Conservation (phyloP, 2,797 vertebrate species). For the Hybognathus amarus region DNA sequence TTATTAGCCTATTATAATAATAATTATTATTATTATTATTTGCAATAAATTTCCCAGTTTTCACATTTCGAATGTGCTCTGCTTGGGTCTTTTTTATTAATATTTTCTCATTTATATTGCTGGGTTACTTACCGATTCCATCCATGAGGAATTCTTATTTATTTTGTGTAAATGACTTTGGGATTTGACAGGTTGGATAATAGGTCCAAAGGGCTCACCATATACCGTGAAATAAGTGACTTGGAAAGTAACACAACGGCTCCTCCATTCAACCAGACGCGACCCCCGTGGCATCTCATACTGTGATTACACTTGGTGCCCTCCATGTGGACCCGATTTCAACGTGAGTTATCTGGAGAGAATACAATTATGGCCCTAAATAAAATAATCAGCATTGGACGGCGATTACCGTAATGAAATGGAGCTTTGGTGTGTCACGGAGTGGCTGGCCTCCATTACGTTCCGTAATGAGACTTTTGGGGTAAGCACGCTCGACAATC, state of each 20-base stretch:
- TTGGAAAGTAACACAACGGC: conserved; percentile 68
- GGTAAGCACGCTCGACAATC: conserved; percentile 64
- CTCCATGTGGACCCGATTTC: conserved; percentile 98
- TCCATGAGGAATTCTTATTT: conserved; percentile 35
- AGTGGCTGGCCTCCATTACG: conserved; percentile 97
- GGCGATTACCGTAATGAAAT: conserved; percentile 99
- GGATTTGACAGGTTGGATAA: conserved; percentile 38
- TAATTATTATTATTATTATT: conserved; percentile 25
- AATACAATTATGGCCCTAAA: conserved; percentile 99
- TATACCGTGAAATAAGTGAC: conserved; percentile 42
- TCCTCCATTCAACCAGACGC: conserved; percentile 76
- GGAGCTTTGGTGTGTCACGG: conserved; percentile 96
- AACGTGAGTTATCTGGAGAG: conserved; percentile 99
- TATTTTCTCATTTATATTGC: background rate
- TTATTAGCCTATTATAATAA: no score
- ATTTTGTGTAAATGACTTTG: background rate
- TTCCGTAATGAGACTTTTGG: conserved; percentile 92
- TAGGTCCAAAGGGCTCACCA: conserved; percentile 37
- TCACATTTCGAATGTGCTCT: background rate
- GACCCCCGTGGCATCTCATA: conserved; percentile 85
- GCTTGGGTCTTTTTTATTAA: background rate
- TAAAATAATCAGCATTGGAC: conserved; percentile 99
- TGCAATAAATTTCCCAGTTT: no score
- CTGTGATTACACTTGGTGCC: conserved; percentile 92
- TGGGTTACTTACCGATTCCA: background rate